phyloP scores from a whole-genome alignment of 2,113 vertebrate genomes.

The Megaceryle maxima region DNA sequence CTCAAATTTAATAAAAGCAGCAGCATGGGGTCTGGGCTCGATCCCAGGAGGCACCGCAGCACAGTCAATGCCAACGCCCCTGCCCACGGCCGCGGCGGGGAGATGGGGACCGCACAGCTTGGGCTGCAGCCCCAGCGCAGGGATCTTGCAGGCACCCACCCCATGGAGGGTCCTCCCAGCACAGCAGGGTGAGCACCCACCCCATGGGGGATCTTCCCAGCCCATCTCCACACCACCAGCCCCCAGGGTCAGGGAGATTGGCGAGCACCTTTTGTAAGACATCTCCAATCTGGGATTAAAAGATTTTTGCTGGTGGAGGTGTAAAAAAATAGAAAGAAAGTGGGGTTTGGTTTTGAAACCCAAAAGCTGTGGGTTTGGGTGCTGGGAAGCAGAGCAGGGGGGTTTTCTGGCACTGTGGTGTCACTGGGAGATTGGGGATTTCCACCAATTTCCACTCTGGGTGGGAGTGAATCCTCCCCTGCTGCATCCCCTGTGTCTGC shows the following conservation, averaged over 20 bases:
- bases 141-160: neutral
- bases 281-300: neutral
- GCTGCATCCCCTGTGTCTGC: neutral
- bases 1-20: neutral
- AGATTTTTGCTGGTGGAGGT: neutral
- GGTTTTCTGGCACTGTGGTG: neutral
- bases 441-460: neutral
- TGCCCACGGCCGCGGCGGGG: neutral
- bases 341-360: neutral
- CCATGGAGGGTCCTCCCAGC: neutral
- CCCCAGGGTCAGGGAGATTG: neutral
- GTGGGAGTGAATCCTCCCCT: neutral
- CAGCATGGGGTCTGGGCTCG: neutral
- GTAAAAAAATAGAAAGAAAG: neutral
- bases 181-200: neutral
- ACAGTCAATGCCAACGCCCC: fast-evolving
- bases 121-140: neutral
- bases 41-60: neutral
- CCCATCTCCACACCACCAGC: neutral
- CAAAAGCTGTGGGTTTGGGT: neutral
- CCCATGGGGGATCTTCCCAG: neutral
- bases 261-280: neutral
- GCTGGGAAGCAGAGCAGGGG: neutral
- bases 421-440: neutral
- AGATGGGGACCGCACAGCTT: fast-evolving